Evolutionary conservation across 2,113 vertebrate species (phyloP).

Genomic region (Sporophila hypoxantha): DNA sequence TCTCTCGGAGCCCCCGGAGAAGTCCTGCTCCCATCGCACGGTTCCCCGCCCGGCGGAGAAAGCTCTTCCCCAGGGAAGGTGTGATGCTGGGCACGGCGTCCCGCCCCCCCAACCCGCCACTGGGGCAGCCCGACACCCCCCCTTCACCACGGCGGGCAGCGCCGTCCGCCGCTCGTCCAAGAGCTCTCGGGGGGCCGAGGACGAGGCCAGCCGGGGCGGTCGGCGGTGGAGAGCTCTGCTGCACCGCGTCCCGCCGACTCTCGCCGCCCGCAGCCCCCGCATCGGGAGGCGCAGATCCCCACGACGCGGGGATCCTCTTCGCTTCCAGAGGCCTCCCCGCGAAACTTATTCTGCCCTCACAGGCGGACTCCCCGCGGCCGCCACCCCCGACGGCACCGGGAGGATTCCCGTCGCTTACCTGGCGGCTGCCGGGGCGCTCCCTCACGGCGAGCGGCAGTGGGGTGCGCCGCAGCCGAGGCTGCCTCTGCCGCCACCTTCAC

Average conservation of each 20-base stretch:
- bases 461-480: not conserved
- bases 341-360: slow-evolving; percentile 22
- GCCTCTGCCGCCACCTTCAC: not conserved
- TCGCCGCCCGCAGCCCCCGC: not conserved
- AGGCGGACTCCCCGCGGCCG: not conserved
- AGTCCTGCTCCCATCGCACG: not conserved
- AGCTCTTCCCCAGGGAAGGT: not conserved
- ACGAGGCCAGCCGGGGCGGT: not conserved
- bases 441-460: not conserved
- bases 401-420: slow-evolving; percentile 54
- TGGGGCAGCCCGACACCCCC: not conserved
- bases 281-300: not conserved
- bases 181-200: not conserved
- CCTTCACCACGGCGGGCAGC: too few relatives aligned
- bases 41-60: too few relatives aligned
- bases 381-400: not conserved
- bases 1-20: not conserved
- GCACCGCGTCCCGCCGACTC: not conserved
- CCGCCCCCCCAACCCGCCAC: not conserved
- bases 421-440: not conserved
- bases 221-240: not conserved
- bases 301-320: not conserved
- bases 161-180: not conserved
- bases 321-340: not conserved
- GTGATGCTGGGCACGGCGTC: not conserved